These are phyloP conservation scores for Orchesellides sinensis DNA, from an alignment of 2,888 invertebrate species.

Conservation along the genomic window DNA sequence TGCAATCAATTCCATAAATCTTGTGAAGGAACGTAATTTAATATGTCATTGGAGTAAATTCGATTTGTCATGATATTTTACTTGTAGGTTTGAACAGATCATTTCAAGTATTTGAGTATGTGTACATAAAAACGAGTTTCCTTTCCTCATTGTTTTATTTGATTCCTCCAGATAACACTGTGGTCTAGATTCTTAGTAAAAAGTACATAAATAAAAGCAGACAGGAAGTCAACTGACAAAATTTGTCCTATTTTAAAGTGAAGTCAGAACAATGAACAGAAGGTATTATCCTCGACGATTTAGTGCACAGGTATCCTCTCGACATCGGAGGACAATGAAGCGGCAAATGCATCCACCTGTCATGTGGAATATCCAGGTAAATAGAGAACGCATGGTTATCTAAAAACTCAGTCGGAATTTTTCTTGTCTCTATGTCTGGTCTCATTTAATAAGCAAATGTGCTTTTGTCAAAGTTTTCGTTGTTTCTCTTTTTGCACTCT, in stretches of 20 bases:
- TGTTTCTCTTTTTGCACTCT: no score
- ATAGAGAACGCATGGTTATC: conserved; percentile 17
- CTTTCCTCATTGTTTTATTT: neutral
- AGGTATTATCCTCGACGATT: conserved; percentile 65
- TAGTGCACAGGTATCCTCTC: conserved; percentile 64
- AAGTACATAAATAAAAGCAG: neutral
- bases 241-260: conserved; percentile 16
- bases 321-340: conserved; percentile 68
- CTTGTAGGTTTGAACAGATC: conserved; percentile 4
- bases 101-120: conserved; percentile 5
- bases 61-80: neutral
- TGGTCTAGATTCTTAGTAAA: neutral
- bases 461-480: no score
- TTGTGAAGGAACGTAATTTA: neutral
- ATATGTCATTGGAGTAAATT: neutral
- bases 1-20: conserved; percentile 7
- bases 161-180: neutral
- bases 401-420: neutral
- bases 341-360: conserved; percentile 70
- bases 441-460: no score
- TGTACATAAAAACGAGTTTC: neutral
- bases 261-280: conserved; percentile 50
- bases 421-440: neutral
- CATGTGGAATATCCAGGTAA: conserved; percentile 73
- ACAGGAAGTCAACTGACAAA: conserved; percentile 3